Conservation (phyloP, 2,797 vertebrate genomes). For the Lagocephalus sceleratus region DNA sequence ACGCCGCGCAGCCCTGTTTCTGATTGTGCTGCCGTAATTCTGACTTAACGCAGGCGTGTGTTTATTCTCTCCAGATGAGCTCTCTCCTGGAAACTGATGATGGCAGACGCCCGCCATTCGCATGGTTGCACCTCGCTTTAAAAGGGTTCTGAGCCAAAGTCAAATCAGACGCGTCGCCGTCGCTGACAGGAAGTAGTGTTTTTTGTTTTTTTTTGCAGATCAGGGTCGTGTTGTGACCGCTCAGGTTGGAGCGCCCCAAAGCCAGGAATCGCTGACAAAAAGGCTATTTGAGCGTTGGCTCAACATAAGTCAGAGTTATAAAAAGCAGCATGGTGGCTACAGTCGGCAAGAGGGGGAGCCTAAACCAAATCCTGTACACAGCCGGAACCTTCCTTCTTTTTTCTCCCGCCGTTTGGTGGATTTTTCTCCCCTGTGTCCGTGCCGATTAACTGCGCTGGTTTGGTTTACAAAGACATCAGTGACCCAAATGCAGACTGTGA, state of each 20-base stretch:
- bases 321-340: conserved; percentile 56
- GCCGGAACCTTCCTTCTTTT: conserved; percentile 42
- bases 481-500: conserved; percentile 44
- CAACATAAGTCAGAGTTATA: conserved; percentile 61
- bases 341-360: conserved; percentile 40
- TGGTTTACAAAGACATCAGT: conserved; percentile 46
- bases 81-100: conserved; percentile 33
- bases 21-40: conserved; percentile 28
- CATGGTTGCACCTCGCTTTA: conserved; percentile 38
- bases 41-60: conserved; percentile 30
- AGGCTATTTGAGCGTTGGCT: conserved; percentile 64
- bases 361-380: conserved; percentile 55
- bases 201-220: too few species aligned
- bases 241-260: conserved; percentile 46
- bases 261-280: conserved; percentile 52
- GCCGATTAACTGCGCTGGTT: conserved; percentile 58
- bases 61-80: conserved; percentile 27
- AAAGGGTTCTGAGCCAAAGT: conserved; percentile 39
- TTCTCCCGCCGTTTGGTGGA: conserved; percentile 19
- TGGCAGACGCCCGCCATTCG: conserved; percentile 38
- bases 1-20: conserved; percentile 28
- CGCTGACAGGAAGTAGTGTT: conserved; percentile 54
- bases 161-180: conserved; percentile 49
- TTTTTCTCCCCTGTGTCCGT: conserved; percentile 46
- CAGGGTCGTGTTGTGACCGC: conserved; percentile 49